Base-by-base conservation (phyloP, 2,797 vertebrate genomes). In the Myotis planiceps region DNA sequence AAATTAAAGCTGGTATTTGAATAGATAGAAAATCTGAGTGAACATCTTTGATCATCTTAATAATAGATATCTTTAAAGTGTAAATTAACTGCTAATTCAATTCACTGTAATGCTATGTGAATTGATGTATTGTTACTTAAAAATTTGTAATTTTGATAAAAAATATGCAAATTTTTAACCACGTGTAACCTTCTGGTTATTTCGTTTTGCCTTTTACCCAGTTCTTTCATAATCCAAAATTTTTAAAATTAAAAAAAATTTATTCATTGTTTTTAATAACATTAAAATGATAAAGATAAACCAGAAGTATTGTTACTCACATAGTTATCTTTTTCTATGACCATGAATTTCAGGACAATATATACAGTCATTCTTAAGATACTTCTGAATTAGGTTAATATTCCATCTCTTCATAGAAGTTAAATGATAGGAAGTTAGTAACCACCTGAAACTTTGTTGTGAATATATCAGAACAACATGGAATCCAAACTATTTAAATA, bases 31-130 rank as follows among this genome's bases (percentile, higher is more conserved):
- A 96, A 93, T 92, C 72, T 93, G 42, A 96, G 92, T 45, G 95
- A 97, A 88, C 75, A 96, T 86, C 91, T 98, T 98, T 98, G 96
- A 96, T 98, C 96, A 96, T 96, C 63, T 25, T 18, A 39, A 95
- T 97, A 95, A 71, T 58, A 97, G 37, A 92, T 89, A 96, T 95
- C 14, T 92, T 91, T 96, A 95, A 98, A 97, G 75, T 90, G 96
- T 81, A 97, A 97, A 96, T 95, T 97, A 97, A 86, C 87, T 94
- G 78, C 92, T 97, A 97, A 87, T 96, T 94, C 95, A 97, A 95
- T 97, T 97, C 96, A 92, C 96, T 97, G 92, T 94, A 90, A 97
- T 92, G 34, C 75, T 76, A n/a, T 95, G 82, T 84, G 90, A 93
- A 97, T 12, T 94, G 75, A 79, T 94, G 53, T 92, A 96, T 90